Percentiles rank a stretch among this genome's conserved stretches.
phyloP scores from a whole-genome alignment of 2,888 invertebrate genomes.

The Stenichneumon culpator region DNA sequence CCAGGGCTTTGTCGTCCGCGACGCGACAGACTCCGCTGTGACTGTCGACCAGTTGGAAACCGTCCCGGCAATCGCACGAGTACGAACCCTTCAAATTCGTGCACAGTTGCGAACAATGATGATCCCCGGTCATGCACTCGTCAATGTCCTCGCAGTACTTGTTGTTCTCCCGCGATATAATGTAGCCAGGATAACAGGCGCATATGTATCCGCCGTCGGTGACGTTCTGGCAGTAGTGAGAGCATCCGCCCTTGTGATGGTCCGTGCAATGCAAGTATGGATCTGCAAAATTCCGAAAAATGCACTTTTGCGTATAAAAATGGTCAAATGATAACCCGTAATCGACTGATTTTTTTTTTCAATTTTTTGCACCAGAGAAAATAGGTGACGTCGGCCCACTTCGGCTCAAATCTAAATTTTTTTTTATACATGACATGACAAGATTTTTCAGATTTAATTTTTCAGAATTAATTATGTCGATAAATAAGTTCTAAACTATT shows the following conservation, averaged over 20 bases:
- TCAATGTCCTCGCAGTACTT: slow-evolving; percentile 96
- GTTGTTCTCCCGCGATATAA: slow-evolving; percentile 91
- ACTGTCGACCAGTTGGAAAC: slow-evolving; percentile 91
- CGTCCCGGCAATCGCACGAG: slow-evolving; percentile 94
- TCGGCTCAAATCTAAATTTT: too few species aligned
- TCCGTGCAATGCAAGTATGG: slow-evolving; percentile 84
- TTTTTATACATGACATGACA: too few species aligned
- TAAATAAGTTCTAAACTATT: too few species aligned
- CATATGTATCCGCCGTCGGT: slow-evolving; percentile 95
- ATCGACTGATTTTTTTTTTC: too few species aligned
- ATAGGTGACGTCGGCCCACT: too few species aligned
- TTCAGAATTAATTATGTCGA: too few species aligned
- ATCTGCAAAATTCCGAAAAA: slow-evolving; percentile 78
- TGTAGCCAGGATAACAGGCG: slow-evolving; percentile 94
- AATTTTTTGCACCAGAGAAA: too few species aligned
- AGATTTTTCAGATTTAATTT: too few species aligned
- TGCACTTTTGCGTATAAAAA: too few species aligned
- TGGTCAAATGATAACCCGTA: too few species aligned
- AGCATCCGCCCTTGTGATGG: slow-evolving; percentile 92
- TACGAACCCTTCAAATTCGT: slow-evolving; percentile 96
- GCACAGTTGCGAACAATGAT: slow-evolving; percentile 97
- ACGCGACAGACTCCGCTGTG: slow-evolving; percentile 94
- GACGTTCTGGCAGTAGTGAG: slow-evolving; percentile 96
- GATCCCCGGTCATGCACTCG: slow-evolving; percentile 93
- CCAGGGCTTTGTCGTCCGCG: slow-evolving; percentile 88